A percentile compares a stretch with the other conserved stretches of the same genome.
Evolutionary conservation across 2,888 invertebrate species (phyloP).

Genomic region (Dusona sp.): DNA sequence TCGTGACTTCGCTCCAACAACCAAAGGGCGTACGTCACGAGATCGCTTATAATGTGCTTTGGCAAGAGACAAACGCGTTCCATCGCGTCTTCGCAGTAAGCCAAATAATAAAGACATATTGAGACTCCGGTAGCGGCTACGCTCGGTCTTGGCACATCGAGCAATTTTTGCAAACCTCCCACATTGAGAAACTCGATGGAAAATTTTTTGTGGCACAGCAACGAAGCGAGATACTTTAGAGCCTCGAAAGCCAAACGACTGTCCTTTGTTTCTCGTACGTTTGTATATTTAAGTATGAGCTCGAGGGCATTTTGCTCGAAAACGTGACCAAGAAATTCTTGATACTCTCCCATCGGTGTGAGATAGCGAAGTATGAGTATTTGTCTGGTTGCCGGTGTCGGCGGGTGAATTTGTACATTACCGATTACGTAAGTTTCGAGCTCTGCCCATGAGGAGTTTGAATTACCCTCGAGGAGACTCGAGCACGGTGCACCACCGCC

Average conservation of each 20-base stretch:
- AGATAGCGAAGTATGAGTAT: slow-evolving; percentile 97
- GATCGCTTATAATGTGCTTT: slow-evolving; percentile 90
- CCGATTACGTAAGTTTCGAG: slow-evolving; percentile 96
- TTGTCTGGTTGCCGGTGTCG: slow-evolving; percentile 95
- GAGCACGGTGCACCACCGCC: slow-evolving; percentile 62
- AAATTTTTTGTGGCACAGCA: slow-evolving; percentile 99
- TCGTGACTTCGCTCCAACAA: slow-evolving; percentile 98
- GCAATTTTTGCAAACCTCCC: slow-evolving; percentile 93
- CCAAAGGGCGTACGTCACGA: slow-evolving; percentile 97
- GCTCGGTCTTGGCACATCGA: slow-evolving; percentile 96
- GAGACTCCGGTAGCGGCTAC: slow-evolving; percentile 98
- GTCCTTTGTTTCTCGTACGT: slow-evolving; percentile 94
- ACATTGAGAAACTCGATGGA: slow-evolving; percentile 97
- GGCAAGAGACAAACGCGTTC: slow-evolving; percentile 96
- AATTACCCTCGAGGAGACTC: slow-evolving; percentile 79
- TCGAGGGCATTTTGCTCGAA: slow-evolving; percentile 97
- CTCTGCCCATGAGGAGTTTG: slow-evolving; percentile 96
- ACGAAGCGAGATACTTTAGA: slow-evolving; percentile 96
- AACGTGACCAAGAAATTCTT: slow-evolving; percentile 97
- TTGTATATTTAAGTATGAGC: slow-evolving; percentile 95
- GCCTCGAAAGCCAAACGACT: slow-evolving; percentile 98
- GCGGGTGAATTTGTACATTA: slow-evolving; percentile 95
- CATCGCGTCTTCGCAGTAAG: slow-evolving; percentile 99
- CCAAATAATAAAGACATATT: slow-evolving; percentile 97
- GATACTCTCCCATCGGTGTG: slow-evolving; percentile 99